phyloP scores from a whole-genome alignment of 2,113 vertebrate genomes.

The Nothoprocta perdicaria region DNA sequence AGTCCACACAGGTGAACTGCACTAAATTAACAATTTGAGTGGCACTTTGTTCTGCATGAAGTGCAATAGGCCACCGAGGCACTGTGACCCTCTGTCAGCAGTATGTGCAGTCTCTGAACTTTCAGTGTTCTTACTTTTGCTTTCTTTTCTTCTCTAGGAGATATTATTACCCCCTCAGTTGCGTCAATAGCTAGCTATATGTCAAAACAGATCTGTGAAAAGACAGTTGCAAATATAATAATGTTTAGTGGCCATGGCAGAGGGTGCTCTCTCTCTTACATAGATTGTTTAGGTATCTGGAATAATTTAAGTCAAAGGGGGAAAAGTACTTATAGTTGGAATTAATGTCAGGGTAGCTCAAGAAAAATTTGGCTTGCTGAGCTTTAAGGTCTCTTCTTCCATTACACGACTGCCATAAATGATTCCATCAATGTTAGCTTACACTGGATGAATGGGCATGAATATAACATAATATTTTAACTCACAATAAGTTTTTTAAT shows the following conservation, averaged over 20 bases:
- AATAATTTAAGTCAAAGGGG: background rate
- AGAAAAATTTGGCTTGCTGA: background rate
- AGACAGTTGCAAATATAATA: background rate
- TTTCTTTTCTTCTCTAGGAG: background rate
- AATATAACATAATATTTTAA: background rate
- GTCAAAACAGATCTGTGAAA: background rate
- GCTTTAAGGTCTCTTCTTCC: background rate
- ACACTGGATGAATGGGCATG: background rate
- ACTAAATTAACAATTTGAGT: background rate
- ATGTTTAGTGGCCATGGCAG: background rate
- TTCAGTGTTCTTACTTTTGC: accelerated
- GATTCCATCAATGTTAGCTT: background rate
- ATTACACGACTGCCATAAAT: background rate
- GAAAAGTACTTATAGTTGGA: background rate
- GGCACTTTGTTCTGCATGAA: background rate
- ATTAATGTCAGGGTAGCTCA: background rate
- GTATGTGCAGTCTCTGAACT: background rate
- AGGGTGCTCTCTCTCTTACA: background rate
- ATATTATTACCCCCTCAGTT: background rate
- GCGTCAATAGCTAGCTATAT: background rate
- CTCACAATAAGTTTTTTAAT: background rate
- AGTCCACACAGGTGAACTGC: background rate
- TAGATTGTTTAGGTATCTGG: background rate
- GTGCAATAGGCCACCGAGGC: background rate
- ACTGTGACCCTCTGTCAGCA: background rate